These are phyloP conservation scores for Drosophila pectinifera DNA, from an alignment of 1,140 invertebrate genomes.

Conservation along the genomic window DNA sequence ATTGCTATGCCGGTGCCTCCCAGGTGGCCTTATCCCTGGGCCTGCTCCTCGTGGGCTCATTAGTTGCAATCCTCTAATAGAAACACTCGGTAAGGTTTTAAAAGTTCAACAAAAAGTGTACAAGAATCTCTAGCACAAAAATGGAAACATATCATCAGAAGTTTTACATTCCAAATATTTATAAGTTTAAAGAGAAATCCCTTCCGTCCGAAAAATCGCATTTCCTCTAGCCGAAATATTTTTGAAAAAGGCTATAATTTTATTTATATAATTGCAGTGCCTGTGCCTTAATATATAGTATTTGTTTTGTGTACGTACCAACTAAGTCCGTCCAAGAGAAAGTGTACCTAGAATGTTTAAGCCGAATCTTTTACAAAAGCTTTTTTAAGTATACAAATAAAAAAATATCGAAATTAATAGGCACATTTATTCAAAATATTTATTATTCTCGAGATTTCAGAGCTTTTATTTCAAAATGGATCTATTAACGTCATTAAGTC, in stretches of 20 bases:
- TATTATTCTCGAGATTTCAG: background rate
- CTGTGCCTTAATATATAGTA: slow-evolving; percentile 47
- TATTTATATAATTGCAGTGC: slow-evolving; percentile 16
- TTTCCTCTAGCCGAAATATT: slow-evolving; percentile 5
- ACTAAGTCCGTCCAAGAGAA: slow-evolving; percentile 44
- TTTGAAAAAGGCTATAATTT: slow-evolving; percentile 7
- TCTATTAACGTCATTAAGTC: background rate
- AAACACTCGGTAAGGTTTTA: slow-evolving; percentile 10
- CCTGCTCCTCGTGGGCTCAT: slow-evolving; percentile 40
- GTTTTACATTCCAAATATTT: slow-evolving; percentile 40
- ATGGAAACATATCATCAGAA: slow-evolving; percentile 36
- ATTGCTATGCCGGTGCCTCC: slow-evolving; percentile 88
- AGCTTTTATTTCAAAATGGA: too few relatives aligned
- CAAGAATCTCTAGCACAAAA: slow-evolving; percentile 47
- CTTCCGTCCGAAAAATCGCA: slow-evolving; percentile 22
- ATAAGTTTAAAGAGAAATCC: slow-evolving; percentile 13
- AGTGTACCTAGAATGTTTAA: slow-evolving; percentile 35
- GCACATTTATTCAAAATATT: background rate
- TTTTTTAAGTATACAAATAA: slow-evolving; percentile 46
- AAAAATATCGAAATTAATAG: slow-evolving; percentile 2
- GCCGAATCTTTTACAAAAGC: slow-evolving; percentile 35
- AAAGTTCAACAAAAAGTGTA: slow-evolving; percentile 18
- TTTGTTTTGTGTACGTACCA: slow-evolving; percentile 46
- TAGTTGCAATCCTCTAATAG: slow-evolving; percentile 51
- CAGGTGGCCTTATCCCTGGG: slow-evolving; percentile 55